A percentile compares a stretch with the other conserved stretches of the same genome.
Conservation (phyloP, 2,888 invertebrate genomes). For the Abrostola tripartita region DNA sequence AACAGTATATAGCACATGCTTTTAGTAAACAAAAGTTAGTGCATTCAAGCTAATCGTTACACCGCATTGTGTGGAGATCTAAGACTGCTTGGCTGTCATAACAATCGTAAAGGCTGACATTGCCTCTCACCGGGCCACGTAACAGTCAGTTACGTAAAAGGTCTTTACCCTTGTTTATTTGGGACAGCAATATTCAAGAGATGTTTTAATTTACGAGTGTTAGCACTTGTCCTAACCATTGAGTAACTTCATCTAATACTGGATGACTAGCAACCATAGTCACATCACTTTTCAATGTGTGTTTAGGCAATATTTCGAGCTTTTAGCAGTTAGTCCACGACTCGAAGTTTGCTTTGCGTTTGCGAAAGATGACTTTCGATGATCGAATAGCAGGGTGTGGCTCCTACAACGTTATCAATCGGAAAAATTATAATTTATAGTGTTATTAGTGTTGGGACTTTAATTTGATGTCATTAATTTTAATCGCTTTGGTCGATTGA, state of each 20-base stretch:
- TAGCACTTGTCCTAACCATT: conserved; percentile 74
- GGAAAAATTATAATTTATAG: conserved; percentile 27
- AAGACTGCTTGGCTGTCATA: conserved; percentile 74
- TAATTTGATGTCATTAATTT: conserved; percentile 22
- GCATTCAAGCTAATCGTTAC: conserved; percentile 43
- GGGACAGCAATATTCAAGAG: conserved; percentile 81
- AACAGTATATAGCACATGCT: conserved; percentile 19
- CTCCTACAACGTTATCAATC: conserved; percentile 10
- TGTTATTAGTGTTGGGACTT: not conserved
- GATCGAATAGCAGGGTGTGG: conserved; percentile 34
- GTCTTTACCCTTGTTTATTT: conserved; percentile 87
- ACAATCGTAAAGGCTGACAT: conserved; percentile 82
- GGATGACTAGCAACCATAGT: conserved; percentile 62
- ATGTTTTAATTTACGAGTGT: conserved; percentile 82
- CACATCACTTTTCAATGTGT: conserved; percentile 70
- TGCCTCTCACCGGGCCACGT: conserved; percentile 86
- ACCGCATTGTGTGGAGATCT: conserved; percentile 61
- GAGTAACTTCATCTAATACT: conserved; percentile 69
- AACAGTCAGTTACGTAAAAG: conserved; percentile 84
- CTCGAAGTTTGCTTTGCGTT: conserved; percentile 59
- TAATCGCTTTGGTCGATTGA: conserved; percentile 16
- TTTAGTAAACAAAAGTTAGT: conserved; percentile 30
- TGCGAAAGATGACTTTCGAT: conserved; percentile 62
- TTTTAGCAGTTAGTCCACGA: conserved; percentile 66
- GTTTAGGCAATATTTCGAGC: conserved; percentile 69